Conservation (phyloP, 2,113 vertebrate species). For the Thomomys bottae region DNA sequence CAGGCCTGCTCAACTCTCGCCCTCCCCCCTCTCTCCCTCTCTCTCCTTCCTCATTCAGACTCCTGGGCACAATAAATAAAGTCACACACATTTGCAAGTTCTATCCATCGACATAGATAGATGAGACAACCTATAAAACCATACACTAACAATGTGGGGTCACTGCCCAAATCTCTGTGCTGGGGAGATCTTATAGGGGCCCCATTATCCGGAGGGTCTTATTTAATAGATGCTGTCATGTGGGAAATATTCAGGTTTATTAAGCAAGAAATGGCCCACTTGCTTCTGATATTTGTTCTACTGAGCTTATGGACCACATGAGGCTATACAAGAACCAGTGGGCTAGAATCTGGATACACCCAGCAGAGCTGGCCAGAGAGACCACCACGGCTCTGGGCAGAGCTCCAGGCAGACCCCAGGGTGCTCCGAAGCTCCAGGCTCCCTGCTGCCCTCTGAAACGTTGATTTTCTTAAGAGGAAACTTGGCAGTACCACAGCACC, state of each 20-base stretch:
- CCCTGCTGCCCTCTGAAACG: not conserved
- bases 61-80: not conserved
- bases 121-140: not conserved
- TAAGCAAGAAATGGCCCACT: not conserved
- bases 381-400: rapidly evolving
- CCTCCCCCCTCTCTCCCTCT: too few species aligned
- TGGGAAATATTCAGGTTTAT: rapidly evolving
- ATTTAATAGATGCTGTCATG: rapidly evolving
- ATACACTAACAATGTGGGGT: rapidly evolving
- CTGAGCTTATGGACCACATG: rapidly evolving
- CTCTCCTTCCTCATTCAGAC: too few species aligned
- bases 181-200: rapidly evolving
- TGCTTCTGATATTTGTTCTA: not conserved
- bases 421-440: not conserved
- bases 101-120: rapidly evolving
- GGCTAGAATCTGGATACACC: not conserved
- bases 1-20: too few species aligned
- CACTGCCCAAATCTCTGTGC: rapidly evolving
- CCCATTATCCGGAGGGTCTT: not conserved
- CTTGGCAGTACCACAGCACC: not conserved
- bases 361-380: not conserved
- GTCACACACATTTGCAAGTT: too few species aligned
- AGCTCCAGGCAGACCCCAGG: not conserved
- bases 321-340: rapidly evolving
- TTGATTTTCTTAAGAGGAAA: not conserved